A percentile compares a stretch with the other conserved stretches of the same genome.
phyloP scores from a whole-genome alignment of 2,113 vertebrate genomes.

The Oreochromis niloticus region DNA sequence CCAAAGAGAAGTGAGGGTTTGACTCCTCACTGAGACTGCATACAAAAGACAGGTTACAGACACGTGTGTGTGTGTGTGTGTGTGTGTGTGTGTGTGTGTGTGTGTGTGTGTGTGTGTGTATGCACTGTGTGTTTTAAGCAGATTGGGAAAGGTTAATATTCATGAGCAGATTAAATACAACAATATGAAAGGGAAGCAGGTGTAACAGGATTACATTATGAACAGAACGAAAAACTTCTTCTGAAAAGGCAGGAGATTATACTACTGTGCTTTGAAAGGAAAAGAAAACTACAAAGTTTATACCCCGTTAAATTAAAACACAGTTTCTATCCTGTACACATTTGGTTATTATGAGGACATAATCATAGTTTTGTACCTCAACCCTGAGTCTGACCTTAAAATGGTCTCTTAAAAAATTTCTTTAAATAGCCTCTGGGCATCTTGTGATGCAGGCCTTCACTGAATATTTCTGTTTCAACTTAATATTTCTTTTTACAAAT shows the following conservation, averaged over 20 bases:
- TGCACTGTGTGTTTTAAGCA: constrained; percentile 1
- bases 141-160: constrained; percentile 44
- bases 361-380: not conserved
- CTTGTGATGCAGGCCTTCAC: not conserved
- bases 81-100: not conserved
- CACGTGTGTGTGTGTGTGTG: not conserved
- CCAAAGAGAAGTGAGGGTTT: not conserved
- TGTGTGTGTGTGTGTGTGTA: not conserved
- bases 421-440: not conserved
- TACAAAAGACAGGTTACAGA: not conserved
- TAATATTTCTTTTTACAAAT: not conserved
- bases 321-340: not conserved
- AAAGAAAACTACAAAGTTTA: not conserved
- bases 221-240: not conserved
- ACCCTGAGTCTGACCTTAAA: not conserved
- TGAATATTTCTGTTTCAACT: not conserved
- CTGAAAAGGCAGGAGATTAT: not conserved
- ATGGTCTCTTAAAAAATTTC: not conserved
- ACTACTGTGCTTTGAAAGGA: not conserved
- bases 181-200: constrained; percentile 12
- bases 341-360: not conserved
- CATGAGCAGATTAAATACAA: constrained; percentile 35
- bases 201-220: constrained; percentile 25
- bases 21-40: not conserved
- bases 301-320: not conserved